Evolutionary conservation across 2,888 invertebrate genomes (phyloP).

Genomic region (Acrobasis suavella): DNA sequence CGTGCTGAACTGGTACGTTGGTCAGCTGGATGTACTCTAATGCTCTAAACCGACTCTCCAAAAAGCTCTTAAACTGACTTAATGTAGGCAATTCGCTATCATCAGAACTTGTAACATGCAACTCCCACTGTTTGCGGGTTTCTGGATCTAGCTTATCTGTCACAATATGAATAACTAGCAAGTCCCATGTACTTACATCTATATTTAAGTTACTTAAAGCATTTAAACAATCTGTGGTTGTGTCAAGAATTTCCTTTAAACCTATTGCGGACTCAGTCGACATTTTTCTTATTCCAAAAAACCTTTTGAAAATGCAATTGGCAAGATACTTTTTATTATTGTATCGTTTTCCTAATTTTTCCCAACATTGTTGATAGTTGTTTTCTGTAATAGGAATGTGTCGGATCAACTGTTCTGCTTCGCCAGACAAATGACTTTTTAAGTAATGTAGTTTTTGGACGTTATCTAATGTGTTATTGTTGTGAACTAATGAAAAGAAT

Average conservation of each 20-base stretch:
- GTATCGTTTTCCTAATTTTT: neutral
- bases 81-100: slow-evolving; percentile 16
- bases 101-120: slow-evolving; percentile 7
- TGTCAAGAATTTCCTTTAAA: slow-evolving; percentile 32
- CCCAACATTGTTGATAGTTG: neutral
- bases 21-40: slow-evolving; percentile 8
- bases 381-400: neutral
- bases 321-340: neutral
- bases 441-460: neutral
- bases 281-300: slow-evolving; percentile 25
- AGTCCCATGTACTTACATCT: slow-evolving; percentile 10
- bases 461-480: neutral
- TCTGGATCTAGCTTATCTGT: slow-evolving; percentile 6
- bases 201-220: slow-evolving; percentile 14
- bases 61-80: slow-evolving; percentile 6
- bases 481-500: neutral
- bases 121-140: slow-evolving; percentile 20
- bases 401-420: neutral
- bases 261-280: slow-evolving; percentile 29
- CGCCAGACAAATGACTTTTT: neutral
- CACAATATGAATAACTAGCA: slow-evolving; percentile 13
- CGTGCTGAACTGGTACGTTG: too few relatives aligned
- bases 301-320: slow-evolving; percentile 27
- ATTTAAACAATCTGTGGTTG: slow-evolving; percentile 32
- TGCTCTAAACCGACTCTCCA: slow-evolving; percentile 21